Conservation (phyloP, 2,888 invertebrate species). For the Rhyacophila evoluta region DNA sequence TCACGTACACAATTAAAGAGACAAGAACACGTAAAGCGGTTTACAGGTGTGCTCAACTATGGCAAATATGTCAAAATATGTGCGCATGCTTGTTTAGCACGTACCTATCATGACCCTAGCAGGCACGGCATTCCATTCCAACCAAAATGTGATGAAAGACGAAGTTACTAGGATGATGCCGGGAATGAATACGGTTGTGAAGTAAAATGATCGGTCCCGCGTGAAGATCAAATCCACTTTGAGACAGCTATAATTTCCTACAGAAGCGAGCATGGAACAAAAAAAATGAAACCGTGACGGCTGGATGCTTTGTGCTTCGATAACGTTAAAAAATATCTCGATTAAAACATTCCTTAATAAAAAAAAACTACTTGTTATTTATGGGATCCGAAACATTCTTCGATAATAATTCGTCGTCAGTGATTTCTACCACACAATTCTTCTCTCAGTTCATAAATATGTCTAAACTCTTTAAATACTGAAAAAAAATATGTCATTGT, state of each 20-base stretch:
- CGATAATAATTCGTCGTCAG: no score
- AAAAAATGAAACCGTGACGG: conserved; percentile 11
- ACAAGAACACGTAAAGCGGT: background rate
- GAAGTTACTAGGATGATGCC: conserved; percentile 96
- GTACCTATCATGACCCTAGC: conserved; percentile 96
- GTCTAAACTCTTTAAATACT: no score
- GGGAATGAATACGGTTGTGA: conserved; percentile 96
- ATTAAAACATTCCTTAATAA: background rate
- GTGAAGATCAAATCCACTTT: conserved; percentile 94
- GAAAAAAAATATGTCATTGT: no score
- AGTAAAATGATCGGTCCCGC: conserved; percentile 95
- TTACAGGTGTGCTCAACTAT: conserved; percentile 18
- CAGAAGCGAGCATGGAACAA: conserved; percentile 40
- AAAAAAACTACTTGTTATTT: background rate
- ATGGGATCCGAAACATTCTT: no score
- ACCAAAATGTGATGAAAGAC: conserved; percentile 97
- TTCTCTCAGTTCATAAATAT: no score
- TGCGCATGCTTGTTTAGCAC: conserved; percentile 58
- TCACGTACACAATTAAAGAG: background rate
- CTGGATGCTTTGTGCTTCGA: background rate
- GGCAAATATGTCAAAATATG: conserved; percentile 7
- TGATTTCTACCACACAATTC: no score
- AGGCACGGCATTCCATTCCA: conserved; percentile 97
- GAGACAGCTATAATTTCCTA: conserved; percentile 97
- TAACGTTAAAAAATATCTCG: background rate